Evolutionary conservation across 2,888 invertebrate genomes (phyloP).

Genomic region (Tenodera sinensis): DNA sequence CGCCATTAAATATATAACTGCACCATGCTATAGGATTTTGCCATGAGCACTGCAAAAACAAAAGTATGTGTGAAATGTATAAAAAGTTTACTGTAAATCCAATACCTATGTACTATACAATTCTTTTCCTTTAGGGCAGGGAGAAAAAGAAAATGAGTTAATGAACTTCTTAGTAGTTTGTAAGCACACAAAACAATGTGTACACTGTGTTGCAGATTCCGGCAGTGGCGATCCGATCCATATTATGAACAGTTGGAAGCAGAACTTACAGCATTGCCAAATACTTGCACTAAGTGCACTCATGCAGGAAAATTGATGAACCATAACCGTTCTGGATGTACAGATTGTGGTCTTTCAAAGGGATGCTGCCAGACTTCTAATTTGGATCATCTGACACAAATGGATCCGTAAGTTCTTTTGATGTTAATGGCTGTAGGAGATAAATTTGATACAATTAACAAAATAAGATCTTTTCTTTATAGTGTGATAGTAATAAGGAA

Average conservation of each 20-base stretch:
- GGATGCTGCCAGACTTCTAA: constrained; percentile 50
- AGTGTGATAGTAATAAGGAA: too few relatives aligned
- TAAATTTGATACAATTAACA: too few relatives aligned
- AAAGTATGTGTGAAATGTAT: too few relatives aligned
- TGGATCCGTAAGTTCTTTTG: constrained; percentile 16
- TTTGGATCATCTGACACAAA: neutral
- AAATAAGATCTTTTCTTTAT: too few relatives aligned
- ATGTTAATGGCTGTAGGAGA: neutral
- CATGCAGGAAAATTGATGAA: constrained; percentile 60
- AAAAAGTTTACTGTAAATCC: too few relatives aligned
- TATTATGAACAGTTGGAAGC: constrained; percentile 53
- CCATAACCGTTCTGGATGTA: constrained; percentile 65
- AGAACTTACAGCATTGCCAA: constrained; percentile 48
- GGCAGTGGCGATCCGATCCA: constrained; percentile 60
- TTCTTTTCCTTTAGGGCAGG: too few relatives aligned
- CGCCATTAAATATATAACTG: too few relatives aligned
- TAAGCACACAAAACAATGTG: neutral
- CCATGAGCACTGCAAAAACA: too few relatives aligned
- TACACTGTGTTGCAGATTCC: constrained; percentile 46
- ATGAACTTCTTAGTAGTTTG: too few relatives aligned
- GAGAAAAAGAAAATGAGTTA: too few relatives aligned
- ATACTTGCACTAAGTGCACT: constrained; percentile 67
- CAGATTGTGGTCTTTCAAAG: constrained; percentile 55
- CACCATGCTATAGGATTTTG: too few relatives aligned
- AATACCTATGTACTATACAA: too few relatives aligned